A percentile compares a stretch with the other conserved stretches of the same genome.
phyloP scores from a whole-genome alignment of 2,888 invertebrate genomes.

The Synanthedon myopaeformis region DNA sequence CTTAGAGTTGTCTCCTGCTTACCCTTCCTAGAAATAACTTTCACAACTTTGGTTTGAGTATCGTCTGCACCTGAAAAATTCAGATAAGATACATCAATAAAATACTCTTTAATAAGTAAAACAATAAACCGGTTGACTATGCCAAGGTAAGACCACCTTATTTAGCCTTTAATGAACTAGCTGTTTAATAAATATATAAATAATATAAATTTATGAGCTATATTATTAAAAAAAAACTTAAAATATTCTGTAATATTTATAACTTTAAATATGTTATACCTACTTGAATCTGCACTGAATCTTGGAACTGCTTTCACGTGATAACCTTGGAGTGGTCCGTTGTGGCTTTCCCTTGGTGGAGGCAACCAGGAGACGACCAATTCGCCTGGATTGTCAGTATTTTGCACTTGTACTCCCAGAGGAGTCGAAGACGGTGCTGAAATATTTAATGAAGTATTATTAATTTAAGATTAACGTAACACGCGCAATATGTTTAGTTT shows the following conservation, averaged over 20 bases:
- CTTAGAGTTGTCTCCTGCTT: constrained; percentile 52
- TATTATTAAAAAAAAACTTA: too few species aligned
- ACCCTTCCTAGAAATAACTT: constrained; percentile 46
- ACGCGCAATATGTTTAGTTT: too few species aligned
- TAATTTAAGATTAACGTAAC: not conserved
- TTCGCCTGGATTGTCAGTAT: constrained; percentile 56
- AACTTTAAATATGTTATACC: not conserved
- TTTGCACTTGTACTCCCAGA: constrained; percentile 49
- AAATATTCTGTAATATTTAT: not conserved
- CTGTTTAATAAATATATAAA: too few species aligned
- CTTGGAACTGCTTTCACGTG: constrained; percentile 57
- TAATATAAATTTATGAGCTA: too few species aligned
- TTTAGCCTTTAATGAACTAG: too few species aligned
- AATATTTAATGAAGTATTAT: constrained; percentile 7
- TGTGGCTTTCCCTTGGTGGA: constrained; percentile 48
- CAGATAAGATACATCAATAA: too few species aligned
- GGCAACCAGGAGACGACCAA: constrained; percentile 50
- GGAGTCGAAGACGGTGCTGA: constrained; percentile 59
- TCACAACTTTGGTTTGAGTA: constrained; percentile 50
- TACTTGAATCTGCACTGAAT: constrained; percentile 43
- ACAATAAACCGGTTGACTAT: too few species aligned
- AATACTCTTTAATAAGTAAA: too few species aligned
- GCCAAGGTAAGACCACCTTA: too few species aligned
- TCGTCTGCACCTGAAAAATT: constrained; percentile 42
- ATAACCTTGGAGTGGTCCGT: constrained; percentile 53